Base-by-base conservation (phyloP, 2,113 vertebrate species). In the Naja naja region DNA sequence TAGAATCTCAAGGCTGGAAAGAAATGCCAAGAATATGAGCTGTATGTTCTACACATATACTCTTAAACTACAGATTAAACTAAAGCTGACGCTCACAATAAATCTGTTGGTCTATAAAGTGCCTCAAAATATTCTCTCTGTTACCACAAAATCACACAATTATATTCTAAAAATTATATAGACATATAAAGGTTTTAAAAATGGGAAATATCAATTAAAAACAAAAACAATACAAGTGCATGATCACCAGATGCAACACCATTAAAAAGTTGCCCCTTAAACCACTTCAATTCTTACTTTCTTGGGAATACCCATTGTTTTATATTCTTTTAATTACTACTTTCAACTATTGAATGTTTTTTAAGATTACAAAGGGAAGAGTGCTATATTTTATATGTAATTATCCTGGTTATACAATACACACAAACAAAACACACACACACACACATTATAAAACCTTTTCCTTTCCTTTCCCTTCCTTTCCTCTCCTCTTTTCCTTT, bases 1-100 rank as follows among this genome's bases (percentile, higher is more conserved):
- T 85, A 92, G 92, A 86, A 90, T 89, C 47, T 55, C 88, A 90
- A 56, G 74, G 45, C 88, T 90, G 54, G 85, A 93, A 85, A 23
- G 54, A 55, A 58, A 58, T 90, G 92, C 88, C 89, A 86, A 90
- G 74, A 90, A 60, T 93, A 90, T 60, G 88, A 39, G 45, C 69
- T 58, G 54, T 39, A 86, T 60, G 58, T 89, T 89, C 25, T 87
- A 27, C n/a, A 60, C 20, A 52, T 52, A 86, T 49, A 89, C 58
- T 89, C 25, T 92, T 91, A 64, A 55, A 87, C 55, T 60, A 49
- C 20, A 88, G 86, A 74, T 60, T 88, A 14, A n/a, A 92, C 5
- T 87, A 30, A 69, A 54, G 34, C 52, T 39, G 18, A 27, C 49
- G 53, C 30, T 25, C 2, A 25, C 3, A 92, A 53, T 87, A 88